Base-by-base conservation (phyloP, 1,140 invertebrate genomes). In the Drosophila auraria region DNA sequence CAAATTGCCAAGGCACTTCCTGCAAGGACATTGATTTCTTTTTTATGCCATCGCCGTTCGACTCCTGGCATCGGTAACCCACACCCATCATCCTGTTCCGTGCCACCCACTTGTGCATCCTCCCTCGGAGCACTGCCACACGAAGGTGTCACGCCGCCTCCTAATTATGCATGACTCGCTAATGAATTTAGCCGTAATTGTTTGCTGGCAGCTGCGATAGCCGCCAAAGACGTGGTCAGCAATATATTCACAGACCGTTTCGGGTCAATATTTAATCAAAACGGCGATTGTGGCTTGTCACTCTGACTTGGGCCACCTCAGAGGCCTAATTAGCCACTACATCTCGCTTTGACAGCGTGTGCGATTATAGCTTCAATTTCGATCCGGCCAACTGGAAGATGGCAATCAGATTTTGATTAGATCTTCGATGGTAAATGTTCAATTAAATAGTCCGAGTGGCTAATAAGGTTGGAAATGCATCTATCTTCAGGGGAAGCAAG, bases 1-100 rank as follows among this genome's bases (percentile, higher is more conserved):
- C 71, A 91, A 91, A 91, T 91, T 91, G 90, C 82, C 87, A 83
- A 71, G 82, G 82, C 66, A 90, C 75, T 90, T 89, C 86, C 86
- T 90, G 86, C 70, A 76, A 81, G 69, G 81, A 90, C 81, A 87
- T 87, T 81, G 84, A 89, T 89, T 91, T 80, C 60, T 63, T 73
- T 75, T 80, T 76, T 83, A 62, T 64, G 20, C 54, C 63, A 58
- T 45, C 66, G 68, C 65, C 56, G 54, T 47, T 40, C 69, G 38
- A 79, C 36, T 50, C 42, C 44, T 38, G 47, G 38, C 30, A 58
- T 53, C 17, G 7, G 15, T 38, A 51, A 33, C 20, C 25, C 49
- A 56, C 38, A 45, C 58, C 47, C 12, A 9, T 27, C 14, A 25
- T 27, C 17, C 5, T 15, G 40, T 15, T 15, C 11, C 23, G 1